These are phyloP conservation scores for Euproctis similis DNA, from an alignment of 2,888 invertebrate genomes.

Conservation along the genomic window DNA sequence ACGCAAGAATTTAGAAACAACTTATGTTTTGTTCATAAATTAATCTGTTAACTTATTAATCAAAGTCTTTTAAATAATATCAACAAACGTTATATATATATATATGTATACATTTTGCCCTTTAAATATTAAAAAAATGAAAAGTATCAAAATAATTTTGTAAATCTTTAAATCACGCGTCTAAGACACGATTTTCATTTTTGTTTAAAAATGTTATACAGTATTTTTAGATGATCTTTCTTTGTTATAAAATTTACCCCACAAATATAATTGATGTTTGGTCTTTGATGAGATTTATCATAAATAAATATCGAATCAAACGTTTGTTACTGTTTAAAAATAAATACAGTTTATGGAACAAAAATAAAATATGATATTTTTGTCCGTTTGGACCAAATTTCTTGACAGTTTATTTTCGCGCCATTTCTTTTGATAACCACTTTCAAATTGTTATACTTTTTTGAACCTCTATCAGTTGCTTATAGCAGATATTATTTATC, in stretches of 20 bases:
- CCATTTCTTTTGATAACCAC: slow-evolving; percentile 31
- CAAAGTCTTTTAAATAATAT: slow-evolving; percentile 39
- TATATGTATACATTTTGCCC: slow-evolving; percentile 35
- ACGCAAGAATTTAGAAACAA: slow-evolving; percentile 32
- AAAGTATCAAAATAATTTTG: too few relatives aligned
- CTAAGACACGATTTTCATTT: slow-evolving; percentile 39
- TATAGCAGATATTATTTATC: slow-evolving; percentile 35
- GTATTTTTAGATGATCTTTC: slow-evolving; percentile 73
- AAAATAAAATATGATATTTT: slow-evolving; percentile 21
- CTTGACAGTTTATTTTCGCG: slow-evolving; percentile 29
- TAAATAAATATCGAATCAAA: slow-evolving; percentile 19
- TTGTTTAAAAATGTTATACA: slow-evolving; percentile 42
- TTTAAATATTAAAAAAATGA: slow-evolving; percentile 29
- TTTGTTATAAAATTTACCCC: slow-evolving; percentile 59
- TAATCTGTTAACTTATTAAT: slow-evolving; percentile 45
- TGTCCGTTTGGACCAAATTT: slow-evolving; percentile 53
- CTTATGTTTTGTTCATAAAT: slow-evolving; percentile 31
- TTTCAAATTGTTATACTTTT: slow-evolving; percentile 42
- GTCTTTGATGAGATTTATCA: slow-evolving; percentile 53
- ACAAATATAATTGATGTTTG: slow-evolving; percentile 43
- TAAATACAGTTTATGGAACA: slow-evolving; percentile 14
- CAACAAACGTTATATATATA: slow-evolving; percentile 30
- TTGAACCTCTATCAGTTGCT: slow-evolving; percentile 29
- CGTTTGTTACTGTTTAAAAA: too few relatives aligned
- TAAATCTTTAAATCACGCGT: slow-evolving; percentile 43